These are phyloP conservation scores for Anguilla megastoma DNA, from an alignment of 2,797 vertebrate species.

Conservation along the genomic window DNA sequence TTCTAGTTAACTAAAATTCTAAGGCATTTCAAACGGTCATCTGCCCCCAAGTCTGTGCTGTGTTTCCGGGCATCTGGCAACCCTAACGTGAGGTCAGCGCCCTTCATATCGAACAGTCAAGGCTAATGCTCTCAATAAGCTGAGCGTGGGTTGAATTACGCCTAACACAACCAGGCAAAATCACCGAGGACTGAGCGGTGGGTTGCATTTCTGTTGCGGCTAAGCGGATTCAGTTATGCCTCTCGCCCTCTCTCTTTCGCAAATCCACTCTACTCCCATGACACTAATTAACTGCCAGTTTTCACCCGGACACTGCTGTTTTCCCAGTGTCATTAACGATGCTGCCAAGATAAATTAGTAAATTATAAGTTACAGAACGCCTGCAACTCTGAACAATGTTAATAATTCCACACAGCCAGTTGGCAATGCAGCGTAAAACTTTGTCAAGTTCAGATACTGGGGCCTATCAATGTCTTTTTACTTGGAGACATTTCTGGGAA, in stretches of 20 bases:
- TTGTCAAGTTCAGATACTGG: background rate
- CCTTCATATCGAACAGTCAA: slow-evolving; percentile 31
- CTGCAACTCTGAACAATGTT: background rate
- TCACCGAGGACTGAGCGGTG: background rate
- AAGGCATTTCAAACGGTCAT: background rate
- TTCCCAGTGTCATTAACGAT: background rate
- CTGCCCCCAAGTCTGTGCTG: background rate
- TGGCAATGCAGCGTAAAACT: background rate
- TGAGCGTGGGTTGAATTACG: slow-evolving; percentile 32
- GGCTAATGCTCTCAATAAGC: slow-evolving; percentile 53
- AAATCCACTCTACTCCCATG: background rate
- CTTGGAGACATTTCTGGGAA: background rate
- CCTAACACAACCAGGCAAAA: background rate
- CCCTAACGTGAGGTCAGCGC: slow-evolving; percentile 21
- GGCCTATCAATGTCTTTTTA: background rate
- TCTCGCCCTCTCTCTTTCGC: background rate
- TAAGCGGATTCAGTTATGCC: background rate
- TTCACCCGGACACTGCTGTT: background rate
- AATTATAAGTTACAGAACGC: background rate
- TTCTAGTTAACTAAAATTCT: too few relatives aligned
- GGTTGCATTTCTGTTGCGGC: background rate
- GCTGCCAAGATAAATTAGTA: background rate
- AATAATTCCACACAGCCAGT: background rate
- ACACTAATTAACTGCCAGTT: slow-evolving; percentile 20
- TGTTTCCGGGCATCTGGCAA: too few relatives aligned